A percentile compares a stretch with the other conserved stretches of the same genome.
Conservation (phyloP, 2,888 invertebrate genomes). For the Heteromurus nitidus region DNA sequence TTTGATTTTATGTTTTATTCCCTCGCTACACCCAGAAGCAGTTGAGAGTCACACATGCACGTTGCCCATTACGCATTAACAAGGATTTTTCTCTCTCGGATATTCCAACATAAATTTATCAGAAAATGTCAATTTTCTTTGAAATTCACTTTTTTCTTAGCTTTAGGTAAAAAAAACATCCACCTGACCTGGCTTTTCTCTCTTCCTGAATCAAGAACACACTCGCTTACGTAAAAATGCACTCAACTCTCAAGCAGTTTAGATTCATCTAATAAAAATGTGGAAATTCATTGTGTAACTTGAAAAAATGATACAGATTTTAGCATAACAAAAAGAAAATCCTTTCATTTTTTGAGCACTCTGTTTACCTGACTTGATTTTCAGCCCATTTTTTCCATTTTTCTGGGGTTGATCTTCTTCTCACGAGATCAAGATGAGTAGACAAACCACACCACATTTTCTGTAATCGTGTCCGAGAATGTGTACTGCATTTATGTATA, state of each 20-base stretch:
- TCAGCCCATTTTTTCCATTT: constrained; percentile 4
- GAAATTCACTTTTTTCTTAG: constrained; percentile 17
- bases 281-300: constrained; percentile 15
- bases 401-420: constrained; percentile 37
- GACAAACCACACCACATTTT: constrained; percentile 7
- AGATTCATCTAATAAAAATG: constrained; percentile 50
- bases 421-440: constrained; percentile 30
- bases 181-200: too few relatives aligned
- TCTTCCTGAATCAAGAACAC: too few relatives aligned
- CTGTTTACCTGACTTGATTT: constrained; percentile 18
- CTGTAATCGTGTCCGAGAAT: too few relatives aligned
- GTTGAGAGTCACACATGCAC: constrained; percentile 9
- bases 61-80: constrained; percentile 27
- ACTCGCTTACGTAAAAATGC: too few relatives aligned
- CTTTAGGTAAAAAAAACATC: neutral
- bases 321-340: constrained; percentile 45
- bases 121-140: constrained; percentile 73
- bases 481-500: constrained; percentile 20
- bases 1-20: neutral
- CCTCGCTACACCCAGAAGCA: constrained; percentile 43
- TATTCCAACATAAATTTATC: constrained; percentile 72
- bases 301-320: constrained; percentile 50
- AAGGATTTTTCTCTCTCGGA: too few relatives aligned
- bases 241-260: too few relatives aligned
- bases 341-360: neutral